Evolutionary conservation across 2,797 vertebrate species (phyloP).

Genomic region (Sitta carolinensis): DNA sequence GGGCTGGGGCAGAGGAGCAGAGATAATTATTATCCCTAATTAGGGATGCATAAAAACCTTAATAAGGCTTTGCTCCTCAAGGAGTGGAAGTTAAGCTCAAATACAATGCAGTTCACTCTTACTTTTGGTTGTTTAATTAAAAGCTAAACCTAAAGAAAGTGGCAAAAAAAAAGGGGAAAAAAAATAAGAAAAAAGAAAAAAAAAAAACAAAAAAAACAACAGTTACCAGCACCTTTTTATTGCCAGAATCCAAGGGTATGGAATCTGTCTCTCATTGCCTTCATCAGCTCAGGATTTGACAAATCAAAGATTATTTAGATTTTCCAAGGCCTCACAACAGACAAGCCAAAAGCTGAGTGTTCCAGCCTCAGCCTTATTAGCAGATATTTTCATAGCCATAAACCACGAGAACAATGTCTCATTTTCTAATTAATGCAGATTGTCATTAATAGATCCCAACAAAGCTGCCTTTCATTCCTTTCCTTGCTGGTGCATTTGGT

Average conservation of each 20-base stretch:
- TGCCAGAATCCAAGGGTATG: not conserved
- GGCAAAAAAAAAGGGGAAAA: not conserved
- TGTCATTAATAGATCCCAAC: slow-evolving; percentile 64
- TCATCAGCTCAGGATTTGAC: not conserved
- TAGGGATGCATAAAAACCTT: not conserved
- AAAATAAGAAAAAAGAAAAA: too few relatives aligned
- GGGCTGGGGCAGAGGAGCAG: not conserved
- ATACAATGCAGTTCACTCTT: not conserved
- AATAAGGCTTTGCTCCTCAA: not conserved
- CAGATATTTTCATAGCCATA: slow-evolving; percentile 14
- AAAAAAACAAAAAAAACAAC: not conserved
- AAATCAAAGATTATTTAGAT: not conserved
- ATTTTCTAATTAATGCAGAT: slow-evolving; percentile 49
- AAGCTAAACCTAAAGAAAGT: not conserved
- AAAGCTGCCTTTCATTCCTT: slow-evolving; percentile 70
- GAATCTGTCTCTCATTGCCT: not conserved
- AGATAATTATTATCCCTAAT: not conserved
- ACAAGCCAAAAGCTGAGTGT: not conserved
- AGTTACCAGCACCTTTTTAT: not conserved
- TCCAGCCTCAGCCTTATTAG: not conserved
- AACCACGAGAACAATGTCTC: slow-evolving; percentile 23
- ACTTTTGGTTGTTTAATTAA: not conserved
- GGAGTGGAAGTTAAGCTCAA: not conserved
- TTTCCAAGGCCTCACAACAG: slow-evolving; percentile 12
- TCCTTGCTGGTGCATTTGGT: slow-evolving; percentile 65